Conservation (phyloP, 2,113 vertebrate genomes). For the Myotis davidii region DNA sequence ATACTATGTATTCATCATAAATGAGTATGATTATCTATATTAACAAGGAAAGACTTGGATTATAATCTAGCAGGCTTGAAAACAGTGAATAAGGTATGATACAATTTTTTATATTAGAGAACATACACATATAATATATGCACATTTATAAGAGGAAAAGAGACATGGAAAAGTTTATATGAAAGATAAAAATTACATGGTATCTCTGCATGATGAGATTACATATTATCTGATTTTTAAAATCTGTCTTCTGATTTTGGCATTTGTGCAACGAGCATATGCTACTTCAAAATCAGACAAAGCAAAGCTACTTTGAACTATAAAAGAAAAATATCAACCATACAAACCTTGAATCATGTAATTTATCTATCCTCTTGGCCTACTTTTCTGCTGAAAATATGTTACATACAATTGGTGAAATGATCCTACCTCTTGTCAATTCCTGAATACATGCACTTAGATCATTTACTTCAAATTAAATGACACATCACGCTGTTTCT, state of each 20-base stretch:
- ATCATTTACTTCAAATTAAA: slow-evolving; percentile 19
- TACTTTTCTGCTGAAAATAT: neutral
- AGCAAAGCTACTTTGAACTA: slow-evolving; percentile 27
- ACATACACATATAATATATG: neutral
- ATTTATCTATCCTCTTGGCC: neutral
- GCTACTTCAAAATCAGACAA: slow-evolving; percentile 17
- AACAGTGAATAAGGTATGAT: neutral
- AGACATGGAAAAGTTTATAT: neutral
- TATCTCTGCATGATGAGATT: neutral
- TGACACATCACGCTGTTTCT: neutral
- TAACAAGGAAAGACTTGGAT: neutral
- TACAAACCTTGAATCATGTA: neutral
- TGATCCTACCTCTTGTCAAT: slow-evolving; percentile 1
- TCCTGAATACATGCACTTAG: neutral
- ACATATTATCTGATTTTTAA: slow-evolving; percentile 39
- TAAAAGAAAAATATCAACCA: slow-evolving; percentile 19
- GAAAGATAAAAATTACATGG: slow-evolving; percentile 1
- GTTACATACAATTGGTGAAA: neutral
- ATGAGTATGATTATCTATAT: neutral
- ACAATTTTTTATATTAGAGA: neutral
- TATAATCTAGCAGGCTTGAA: neutral
- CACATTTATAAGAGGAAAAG: neutral
- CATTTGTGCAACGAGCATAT: neutral
- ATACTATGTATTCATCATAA: neutral
- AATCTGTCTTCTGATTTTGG: neutral